Evolutionary conservation across 2,888 invertebrate genomes (phyloP), one percentile per base, ranked within the genome.

Genomic region (Caenorhabditis panamensis): DNA sequence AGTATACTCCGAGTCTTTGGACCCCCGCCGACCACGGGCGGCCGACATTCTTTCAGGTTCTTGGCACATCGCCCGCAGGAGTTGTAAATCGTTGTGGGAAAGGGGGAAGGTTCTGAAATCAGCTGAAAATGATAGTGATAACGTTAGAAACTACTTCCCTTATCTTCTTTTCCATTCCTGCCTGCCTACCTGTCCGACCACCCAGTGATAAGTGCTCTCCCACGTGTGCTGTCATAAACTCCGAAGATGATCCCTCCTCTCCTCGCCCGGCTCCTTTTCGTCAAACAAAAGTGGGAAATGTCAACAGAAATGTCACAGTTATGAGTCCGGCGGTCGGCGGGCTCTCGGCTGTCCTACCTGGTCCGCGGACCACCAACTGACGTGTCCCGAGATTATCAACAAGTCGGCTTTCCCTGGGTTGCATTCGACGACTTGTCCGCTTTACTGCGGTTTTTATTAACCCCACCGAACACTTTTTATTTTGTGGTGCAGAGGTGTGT

Each of bases 351-450:
- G 61, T 59, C 61, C 62, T 53, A 78, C 90, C 90, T 51, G 90
- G 88, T 13, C 89, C 89, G 53, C 87, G 88, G 18, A 88, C 47
- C n/a, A 71, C 61, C 69, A 71, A 62, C 69, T 71, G 69, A 71
- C 69, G 36, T 26, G 61, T 51, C 47, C 11, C 47, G 49, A 51
- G 8, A 24, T 47, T 28, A 44, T 36, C 31, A 49, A 68, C 56
- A 41, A 49, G 37, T 24, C 20, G 49, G 28, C 11, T 47, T 5
- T 20, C 31, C 9, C 31, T 31, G 41, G 41, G 47, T 47, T 47
- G 47, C 47, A 47, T 6, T 47, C 47, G 20, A 2, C 47, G 47
- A 47, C 8, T 47, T 47, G 47, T 47, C 47, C 47, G 47, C 47
- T 47, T 47, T 47, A 47, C 47, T 9, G 47, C 47, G 18, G 5